Evolutionary conservation across 2,888 invertebrate species (phyloP).

Genomic region (Macrosoma leucophasiata): DNA sequence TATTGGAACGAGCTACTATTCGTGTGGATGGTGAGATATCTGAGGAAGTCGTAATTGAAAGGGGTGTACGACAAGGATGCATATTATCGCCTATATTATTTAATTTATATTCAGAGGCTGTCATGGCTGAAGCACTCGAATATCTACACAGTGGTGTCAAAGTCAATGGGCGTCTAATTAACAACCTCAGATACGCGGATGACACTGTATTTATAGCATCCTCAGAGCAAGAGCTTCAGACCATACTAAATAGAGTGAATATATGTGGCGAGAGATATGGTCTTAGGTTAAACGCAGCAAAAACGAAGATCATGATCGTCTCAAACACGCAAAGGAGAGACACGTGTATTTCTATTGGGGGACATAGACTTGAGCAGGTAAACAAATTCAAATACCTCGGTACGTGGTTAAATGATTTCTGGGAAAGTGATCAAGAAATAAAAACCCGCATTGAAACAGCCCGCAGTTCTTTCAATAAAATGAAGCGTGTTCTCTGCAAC

Average conservation of each 20-base stretch:
- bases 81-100: slow-evolving; percentile 12
- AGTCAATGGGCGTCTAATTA: slow-evolving; percentile 1
- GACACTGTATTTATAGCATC: slow-evolving; percentile 6
- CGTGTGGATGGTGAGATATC: slow-evolving; percentile 6
- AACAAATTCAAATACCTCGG: no score
- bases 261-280: slow-evolving; percentile 2
- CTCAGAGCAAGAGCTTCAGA: slow-evolving; percentile 2
- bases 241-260: slow-evolving; percentile 1
- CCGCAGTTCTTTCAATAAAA: no score
- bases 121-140: slow-evolving; percentile 3
- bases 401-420: no score
- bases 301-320: no score
- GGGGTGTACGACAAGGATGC: slow-evolving; percentile 14
- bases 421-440: no score
- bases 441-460: no score
- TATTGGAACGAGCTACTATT: slow-evolving; percentile 12
- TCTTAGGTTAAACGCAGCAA: not conserved
- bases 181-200: slow-evolving; percentile 4
- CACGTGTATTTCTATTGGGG: no score
- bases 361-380: no score
- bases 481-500: no score
- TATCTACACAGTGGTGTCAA: slow-evolving; percentile 1
- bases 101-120: slow-evolving; percentile 10
- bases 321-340: no score
- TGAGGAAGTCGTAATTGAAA: not conserved